Evolutionary conservation across 2,797 vertebrate genomes (phyloP), one percentile per base, ranked within the genome.

Genomic region (Sebastes matsubarae): DNA sequence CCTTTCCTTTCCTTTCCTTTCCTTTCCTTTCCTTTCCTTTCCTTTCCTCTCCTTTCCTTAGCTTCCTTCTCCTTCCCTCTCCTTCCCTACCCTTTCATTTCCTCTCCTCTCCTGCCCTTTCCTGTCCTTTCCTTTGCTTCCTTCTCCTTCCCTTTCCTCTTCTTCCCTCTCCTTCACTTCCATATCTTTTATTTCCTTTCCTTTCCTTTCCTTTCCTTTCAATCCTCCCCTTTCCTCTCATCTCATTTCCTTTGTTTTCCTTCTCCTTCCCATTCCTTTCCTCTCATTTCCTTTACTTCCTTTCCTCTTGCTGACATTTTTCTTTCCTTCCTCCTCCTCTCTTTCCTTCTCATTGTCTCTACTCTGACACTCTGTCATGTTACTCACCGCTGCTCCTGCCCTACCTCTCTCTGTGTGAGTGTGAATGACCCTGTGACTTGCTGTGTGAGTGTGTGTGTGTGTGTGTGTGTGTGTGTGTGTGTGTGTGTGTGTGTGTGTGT

Each of bases 341-440:
- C 14, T 22, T 25, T 5, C 6, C 10, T 8, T 10, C 16, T 22
- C 16, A 11, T 66, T 20, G 9, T 14, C 30, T 50, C 42, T 58
- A 4, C 11, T 20, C 60, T 70, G 46, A 76, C 75, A 52, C 66
- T 74, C 65, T 0, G 18, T 14, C 12, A 30, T 85, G 75, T 82
- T 80, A 59, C 75, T 85, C 70, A 65, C 58, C 3, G 27, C 58
- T 65, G 50, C 66, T 55, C 64, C 46, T 69, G 38, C 52, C 38
- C 38, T 38, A 13, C 32, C 75, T 70, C 77, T 18, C 72, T 57
- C 80, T 22, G 71, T 80, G 82, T 86, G 82, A 79, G 83, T 87
- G 88, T 75, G 80, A 86, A 63, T 71, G 85, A 88, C 79, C 68
- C 72, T 75, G 82, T 81, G 81, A 82, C 54, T 61, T 57, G 59